A percentile compares a stretch with the other conserved stretches of the same genome.
These are phyloP conservation scores for Pseudobourletiella spinata DNA, from an alignment of 1,140 invertebrate species.

Conservation along the genomic window DNA sequence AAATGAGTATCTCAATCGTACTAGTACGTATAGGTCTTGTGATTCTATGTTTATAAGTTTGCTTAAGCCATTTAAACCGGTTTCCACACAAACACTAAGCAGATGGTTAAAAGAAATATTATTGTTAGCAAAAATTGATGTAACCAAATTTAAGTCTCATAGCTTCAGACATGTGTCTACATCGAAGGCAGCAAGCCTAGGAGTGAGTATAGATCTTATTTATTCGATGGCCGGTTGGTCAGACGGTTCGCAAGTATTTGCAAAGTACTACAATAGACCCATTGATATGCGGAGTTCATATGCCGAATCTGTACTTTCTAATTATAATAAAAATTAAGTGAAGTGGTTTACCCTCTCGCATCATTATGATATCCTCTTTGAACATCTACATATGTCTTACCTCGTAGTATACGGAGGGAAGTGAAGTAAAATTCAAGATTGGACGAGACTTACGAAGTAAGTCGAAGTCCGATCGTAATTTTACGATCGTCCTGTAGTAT, in stretches of 20 bases:
- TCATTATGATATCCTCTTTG: too few species aligned
- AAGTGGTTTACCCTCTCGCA: too few species aligned
- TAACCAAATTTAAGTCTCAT: background rate
- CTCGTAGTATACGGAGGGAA: too few species aligned
- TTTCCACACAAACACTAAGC: conserved; percentile 10
- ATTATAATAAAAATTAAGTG: too few species aligned
- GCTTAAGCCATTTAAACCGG: background rate
- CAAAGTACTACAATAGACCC: conserved; percentile 10
- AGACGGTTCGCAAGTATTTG: background rate
- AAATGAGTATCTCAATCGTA: background rate
- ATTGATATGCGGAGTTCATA: too few species aligned
- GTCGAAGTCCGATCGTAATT: too few species aligned
- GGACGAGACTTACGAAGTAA: too few species aligned
- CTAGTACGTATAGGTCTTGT: background rate
- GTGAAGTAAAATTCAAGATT: too few species aligned
- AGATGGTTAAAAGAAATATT: conserved; percentile 5
- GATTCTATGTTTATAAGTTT: background rate
- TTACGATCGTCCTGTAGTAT: too few species aligned
- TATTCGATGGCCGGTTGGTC: conserved; percentile 4
- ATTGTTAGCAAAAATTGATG: conserved; percentile 1
- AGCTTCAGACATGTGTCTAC: conserved; percentile 10
- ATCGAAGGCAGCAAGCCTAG: background rate
- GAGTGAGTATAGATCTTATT: conserved; percentile 1
- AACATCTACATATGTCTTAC: too few species aligned
- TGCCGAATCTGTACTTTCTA: too few species aligned